Evolutionary conservation across 2,888 invertebrate genomes (phyloP).

Genomic region (Hermodice carunculata): DNA sequence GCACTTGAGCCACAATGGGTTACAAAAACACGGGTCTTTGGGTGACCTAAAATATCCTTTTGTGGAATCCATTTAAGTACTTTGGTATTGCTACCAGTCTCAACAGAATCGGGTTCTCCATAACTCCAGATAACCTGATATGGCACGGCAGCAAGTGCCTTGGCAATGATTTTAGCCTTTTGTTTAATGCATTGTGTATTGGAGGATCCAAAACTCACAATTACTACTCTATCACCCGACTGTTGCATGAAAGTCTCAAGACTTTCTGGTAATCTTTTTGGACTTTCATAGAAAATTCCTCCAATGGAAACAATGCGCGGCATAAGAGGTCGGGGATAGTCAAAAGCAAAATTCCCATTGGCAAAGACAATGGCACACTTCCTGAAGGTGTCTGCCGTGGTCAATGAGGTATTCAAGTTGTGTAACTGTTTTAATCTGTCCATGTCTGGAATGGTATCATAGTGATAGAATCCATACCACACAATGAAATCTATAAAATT

Average conservation of each 20-base stretch:
- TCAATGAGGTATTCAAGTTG: slow-evolving; percentile 14
- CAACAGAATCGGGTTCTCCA: neutral
- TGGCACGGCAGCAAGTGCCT: slow-evolving; percentile 22
- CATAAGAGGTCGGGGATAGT: slow-evolving; percentile 30
- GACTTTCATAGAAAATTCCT: slow-evolving; percentile 15
- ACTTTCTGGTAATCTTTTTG: neutral
- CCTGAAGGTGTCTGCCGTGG: slow-evolving; percentile 15
- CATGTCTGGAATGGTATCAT: slow-evolving; percentile 18
- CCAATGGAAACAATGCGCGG: slow-evolving; percentile 23
- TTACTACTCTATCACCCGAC: slow-evolving; percentile 10
- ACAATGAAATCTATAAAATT: slow-evolving; percentile 16
- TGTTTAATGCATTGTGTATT: slow-evolving; percentile 10
- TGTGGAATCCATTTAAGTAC: slow-evolving; percentile 27
- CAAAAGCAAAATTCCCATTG: slow-evolving; percentile 27
- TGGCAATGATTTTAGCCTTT: slow-evolving; percentile 24
- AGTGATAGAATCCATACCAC: too few relatives aligned
- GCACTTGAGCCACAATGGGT: slow-evolving; percentile 32
- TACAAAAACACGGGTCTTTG: slow-evolving; percentile 18
- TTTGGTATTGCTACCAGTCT: slow-evolving; percentile 19
- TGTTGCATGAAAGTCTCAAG: slow-evolving; percentile 6
- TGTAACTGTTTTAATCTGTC: slow-evolving; percentile 14
- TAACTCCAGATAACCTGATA: slow-evolving; percentile 31
- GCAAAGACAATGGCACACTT: slow-evolving; percentile 25
- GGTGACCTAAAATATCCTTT: slow-evolving; percentile 13
- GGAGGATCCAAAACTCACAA: slow-evolving; percentile 28